Evolutionary conservation across 2,797 vertebrate species (phyloP).

Genomic region (Tympanoctomys barrerae): DNA sequence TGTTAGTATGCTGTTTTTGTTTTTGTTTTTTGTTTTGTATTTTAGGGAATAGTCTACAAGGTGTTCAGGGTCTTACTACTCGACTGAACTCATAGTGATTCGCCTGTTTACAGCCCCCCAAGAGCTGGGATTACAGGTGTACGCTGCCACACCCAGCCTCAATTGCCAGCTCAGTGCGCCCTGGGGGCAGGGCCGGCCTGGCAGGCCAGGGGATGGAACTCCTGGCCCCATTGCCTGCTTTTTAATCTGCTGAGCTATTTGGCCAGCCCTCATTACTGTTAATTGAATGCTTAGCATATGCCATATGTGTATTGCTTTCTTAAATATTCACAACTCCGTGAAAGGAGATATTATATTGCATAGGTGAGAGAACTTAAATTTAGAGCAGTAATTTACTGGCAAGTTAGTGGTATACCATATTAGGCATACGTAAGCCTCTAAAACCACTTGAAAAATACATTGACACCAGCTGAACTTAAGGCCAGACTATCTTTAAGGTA

Average conservation of each 20-base stretch:
- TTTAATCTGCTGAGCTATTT: too few relatives aligned
- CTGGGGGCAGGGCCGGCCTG: too few relatives aligned
- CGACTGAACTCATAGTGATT: too few relatives aligned
- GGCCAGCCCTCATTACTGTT: not conserved
- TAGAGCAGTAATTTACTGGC: slow-evolving; percentile 23
- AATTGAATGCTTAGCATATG: not conserved
- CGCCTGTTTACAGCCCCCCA: too few relatives aligned
- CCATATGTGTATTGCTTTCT: not conserved
- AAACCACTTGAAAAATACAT: slow-evolving; percentile 37
- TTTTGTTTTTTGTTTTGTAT: too few relatives aligned
- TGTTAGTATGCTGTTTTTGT: not conserved
- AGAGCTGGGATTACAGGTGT: too few relatives aligned
- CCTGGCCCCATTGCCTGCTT: too few relatives aligned
- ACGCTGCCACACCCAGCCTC: too few relatives aligned
- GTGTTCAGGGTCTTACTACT: too few relatives aligned
- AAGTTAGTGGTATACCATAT: not conserved
- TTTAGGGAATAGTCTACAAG: too few relatives aligned
- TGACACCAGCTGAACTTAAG: not conserved
- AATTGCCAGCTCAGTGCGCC: too few relatives aligned
- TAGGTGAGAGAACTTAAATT: slow-evolving; percentile 15
- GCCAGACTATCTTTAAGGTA: not conserved
- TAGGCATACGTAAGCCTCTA: not conserved
- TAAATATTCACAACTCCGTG: slow-evolving; percentile 24
- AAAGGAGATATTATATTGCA: not conserved
- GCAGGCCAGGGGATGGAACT: too few relatives aligned